These are phyloP conservation scores for Watsonalla binaria DNA, from an alignment of 2,888 invertebrate species.

Conservation along the genomic window DNA sequence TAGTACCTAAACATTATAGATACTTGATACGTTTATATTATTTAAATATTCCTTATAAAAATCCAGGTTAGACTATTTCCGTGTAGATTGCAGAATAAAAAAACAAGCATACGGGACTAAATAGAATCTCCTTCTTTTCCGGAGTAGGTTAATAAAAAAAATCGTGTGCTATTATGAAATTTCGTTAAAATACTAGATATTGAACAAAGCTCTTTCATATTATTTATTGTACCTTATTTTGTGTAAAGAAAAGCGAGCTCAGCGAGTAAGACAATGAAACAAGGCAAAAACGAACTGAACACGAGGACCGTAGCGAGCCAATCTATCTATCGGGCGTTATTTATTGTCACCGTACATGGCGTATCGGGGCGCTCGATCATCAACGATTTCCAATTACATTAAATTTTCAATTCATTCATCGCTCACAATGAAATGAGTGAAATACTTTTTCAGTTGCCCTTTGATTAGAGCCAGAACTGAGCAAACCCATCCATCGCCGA, in stretches of 20 bases:
- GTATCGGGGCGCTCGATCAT: slow-evolving; percentile 37
- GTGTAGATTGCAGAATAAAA: too few species aligned
- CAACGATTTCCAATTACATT: slow-evolving; percentile 56
- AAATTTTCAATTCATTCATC: slow-evolving; percentile 62
- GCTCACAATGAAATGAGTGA: slow-evolving; percentile 34
- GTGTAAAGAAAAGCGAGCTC: neutral
- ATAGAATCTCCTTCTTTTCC: too few species aligned
- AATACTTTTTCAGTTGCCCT: slow-evolving; percentile 50
- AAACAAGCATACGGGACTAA: too few species aligned
- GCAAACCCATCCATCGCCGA: slow-evolving; percentile 60
- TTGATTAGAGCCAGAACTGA: slow-evolving; percentile 64
- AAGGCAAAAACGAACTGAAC: slow-evolving; percentile 18
- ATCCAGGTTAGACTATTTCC: too few species aligned
- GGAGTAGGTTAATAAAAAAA: too few species aligned
- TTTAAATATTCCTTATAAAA: too few species aligned
- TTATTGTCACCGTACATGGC: slow-evolving; percentile 26
- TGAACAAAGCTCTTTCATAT: too few species aligned
- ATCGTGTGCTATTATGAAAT: too few species aligned
- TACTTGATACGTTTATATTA: neutral
- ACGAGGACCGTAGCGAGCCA: slow-evolving; percentile 14
- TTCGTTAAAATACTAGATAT: too few species aligned
- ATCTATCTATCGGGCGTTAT: slow-evolving; percentile 28
- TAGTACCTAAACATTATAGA: neutral
- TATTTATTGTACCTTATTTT: neutral
- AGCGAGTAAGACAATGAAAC: slow-evolving; percentile 10